Evolutionary conservation across 2,797 vertebrate species (phyloP).

Genomic region (Molossus molossus): DNA sequence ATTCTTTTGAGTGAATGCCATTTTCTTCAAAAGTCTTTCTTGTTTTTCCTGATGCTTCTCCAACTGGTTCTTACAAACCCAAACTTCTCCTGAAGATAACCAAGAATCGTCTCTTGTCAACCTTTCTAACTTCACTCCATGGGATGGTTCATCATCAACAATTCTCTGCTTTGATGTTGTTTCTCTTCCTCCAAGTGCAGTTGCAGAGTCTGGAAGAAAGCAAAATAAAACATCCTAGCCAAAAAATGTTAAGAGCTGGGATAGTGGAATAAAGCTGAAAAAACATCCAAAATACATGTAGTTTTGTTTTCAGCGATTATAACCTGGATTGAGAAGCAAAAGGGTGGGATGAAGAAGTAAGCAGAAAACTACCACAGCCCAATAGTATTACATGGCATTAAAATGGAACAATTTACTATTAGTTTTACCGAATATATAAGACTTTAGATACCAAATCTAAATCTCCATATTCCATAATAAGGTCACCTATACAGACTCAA

Average conservation of each 20-base stretch:
- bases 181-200: conserved; percentile 68
- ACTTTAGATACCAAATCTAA: conserved; percentile 1
- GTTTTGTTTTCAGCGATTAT: conserved; percentile 20
- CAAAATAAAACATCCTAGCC: conserved; percentile 56
- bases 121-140: conserved; percentile 64
- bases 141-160: conserved; percentile 61
- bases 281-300: neutral
- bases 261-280: neutral
- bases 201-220: conserved; percentile 73
- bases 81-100: conserved; percentile 66
- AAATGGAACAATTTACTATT: neutral
- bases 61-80: conserved; percentile 18
- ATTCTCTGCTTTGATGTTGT: conserved; percentile 55
- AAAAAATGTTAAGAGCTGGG: neutral
- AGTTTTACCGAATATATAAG: conserved; percentile 39
- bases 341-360: neutral
- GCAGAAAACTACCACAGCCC: neutral
- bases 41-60: conserved; percentile 63
- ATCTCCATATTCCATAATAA: conserved; percentile 57
- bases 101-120: conserved; percentile 71
- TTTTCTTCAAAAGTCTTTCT: conserved; percentile 70
- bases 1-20: conserved; percentile 46
- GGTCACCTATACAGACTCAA: conserved; percentile 6
- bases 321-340: conserved; percentile 40
- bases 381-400: neutral